Base-by-base conservation (phyloP, 2,113 vertebrate genomes). In the Synchiropus splendidus region DNA sequence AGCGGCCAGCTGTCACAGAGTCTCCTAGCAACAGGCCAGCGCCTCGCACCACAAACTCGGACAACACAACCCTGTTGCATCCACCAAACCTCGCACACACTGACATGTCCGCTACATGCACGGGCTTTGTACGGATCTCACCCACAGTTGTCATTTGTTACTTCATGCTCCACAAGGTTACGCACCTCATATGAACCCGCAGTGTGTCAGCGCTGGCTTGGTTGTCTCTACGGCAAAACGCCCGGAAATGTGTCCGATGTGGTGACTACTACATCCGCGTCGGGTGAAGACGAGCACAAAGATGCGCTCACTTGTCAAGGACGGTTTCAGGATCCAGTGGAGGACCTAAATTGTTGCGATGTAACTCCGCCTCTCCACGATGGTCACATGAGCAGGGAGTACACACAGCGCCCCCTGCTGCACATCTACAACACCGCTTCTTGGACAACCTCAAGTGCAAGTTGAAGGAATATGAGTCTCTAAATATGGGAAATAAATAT, bases 11-110 rank as follows among this genome's bases (percentile, higher is more conserved):
- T 80, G 77, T 79, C 79, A 77, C 62, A 53, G 39, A 51, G 81
- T 85, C 61, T 83, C 82, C 75, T 80, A 84, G 84, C 82, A 86
- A 86, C 84, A 81, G 75, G 70, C 71, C 75, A 78, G 67, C 80
- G 72, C 77, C 73, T 80, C 54, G 51, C 42, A 67, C 48, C 65
- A 60, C 31, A 37, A 16, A 2, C 31, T 38, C n/a, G n/a, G n/a
- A n/a, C n/a, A n/a, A n/a, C n/a, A n/a, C 42, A 42, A 67, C 41
- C 65, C 67, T 72, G 72, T 72, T 70, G 72, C 66, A 69, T 73
- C 54, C 47, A 30, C 51, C 45, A 51, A 6, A 41, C 51, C 18
- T 62, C 56, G 37, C 21, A 32, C 33, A 45, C 50, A 56, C 52
- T 39, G 11, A 39, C 53, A 33, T 44, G 51, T 49, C 48, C 3